phyloP scores from a whole-genome alignment of 2,113 vertebrate genomes.

The Charina bottae region DNA sequence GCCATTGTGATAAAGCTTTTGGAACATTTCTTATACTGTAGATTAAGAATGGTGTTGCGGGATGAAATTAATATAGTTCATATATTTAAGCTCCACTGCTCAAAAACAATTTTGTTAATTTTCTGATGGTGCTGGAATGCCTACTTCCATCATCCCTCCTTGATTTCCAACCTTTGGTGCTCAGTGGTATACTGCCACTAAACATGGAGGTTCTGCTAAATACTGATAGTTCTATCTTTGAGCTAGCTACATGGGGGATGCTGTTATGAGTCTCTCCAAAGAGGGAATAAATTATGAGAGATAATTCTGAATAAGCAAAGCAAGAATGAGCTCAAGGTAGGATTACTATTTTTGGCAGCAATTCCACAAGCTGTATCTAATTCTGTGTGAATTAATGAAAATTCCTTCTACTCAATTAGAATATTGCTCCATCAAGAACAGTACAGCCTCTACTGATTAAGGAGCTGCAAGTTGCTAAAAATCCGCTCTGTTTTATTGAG shows the following conservation, averaged over 20 bases:
- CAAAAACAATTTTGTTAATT: too few species aligned
- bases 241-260: too few species aligned
- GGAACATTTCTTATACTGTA: neutral
- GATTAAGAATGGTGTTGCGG: neutral
- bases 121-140: too few species aligned
- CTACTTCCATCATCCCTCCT: too few species aligned
- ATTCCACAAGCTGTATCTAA: neutral
- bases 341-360: neutral
- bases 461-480: neutral
- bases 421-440: neutral
- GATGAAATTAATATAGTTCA: neutral
- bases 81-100: neutral
- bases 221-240: too few species aligned
- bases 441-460: neutral
- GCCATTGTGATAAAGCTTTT: neutral
- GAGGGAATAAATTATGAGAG: too few species aligned
- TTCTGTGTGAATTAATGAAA: neutral
- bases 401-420: neutral
- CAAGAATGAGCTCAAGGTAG: neutral
- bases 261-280: too few species aligned
- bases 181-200: too few species aligned
- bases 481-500: too few species aligned
- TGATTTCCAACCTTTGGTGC: too few species aligned
- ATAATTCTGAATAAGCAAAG: too few species aligned
- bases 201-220: too few species aligned